Percentiles rank a stretch among this genome's conserved stretches.
These are phyloP conservation scores for Rhincodon typus DNA, from an alignment of 2,797 vertebrate species.

Conservation along the genomic window DNA sequence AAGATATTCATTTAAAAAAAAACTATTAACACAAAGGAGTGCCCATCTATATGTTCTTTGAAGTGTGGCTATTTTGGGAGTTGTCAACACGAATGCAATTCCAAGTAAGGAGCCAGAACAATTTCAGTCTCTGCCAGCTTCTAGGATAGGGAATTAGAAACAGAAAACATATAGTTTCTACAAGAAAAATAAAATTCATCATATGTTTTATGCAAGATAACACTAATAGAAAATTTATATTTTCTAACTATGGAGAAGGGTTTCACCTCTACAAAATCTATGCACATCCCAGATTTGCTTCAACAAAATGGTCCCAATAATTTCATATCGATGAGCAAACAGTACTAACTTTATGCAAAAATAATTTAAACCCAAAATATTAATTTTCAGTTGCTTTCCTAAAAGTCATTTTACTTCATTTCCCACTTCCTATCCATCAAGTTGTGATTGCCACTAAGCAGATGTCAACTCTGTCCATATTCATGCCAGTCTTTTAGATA, in stretches of 20 bases:
- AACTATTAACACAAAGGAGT: not conserved
- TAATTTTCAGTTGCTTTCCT: not conserved
- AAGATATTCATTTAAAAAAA: not conserved
- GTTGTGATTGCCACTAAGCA: not conserved
- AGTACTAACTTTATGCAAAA: not conserved
- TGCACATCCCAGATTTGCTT: not conserved
- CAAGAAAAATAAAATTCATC: not conserved
- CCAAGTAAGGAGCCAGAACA: slow-evolving; percentile 1
- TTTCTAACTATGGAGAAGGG: not conserved
- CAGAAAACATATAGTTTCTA: not conserved
- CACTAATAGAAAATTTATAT: not conserved
- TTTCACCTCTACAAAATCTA: not conserved
- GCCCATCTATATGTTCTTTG: not conserved
- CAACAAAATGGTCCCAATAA: not conserved
- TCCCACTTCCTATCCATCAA: not conserved
- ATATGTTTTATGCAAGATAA: not conserved
- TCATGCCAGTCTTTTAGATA: not conserved
- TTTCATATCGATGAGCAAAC: not conserved
- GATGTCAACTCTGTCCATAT: not conserved
- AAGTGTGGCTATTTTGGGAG: slow-evolving; percentile 9
- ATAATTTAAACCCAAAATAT: not conserved
- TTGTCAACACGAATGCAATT: not conserved
- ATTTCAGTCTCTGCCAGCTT: not conserved
- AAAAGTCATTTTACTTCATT: not conserved
- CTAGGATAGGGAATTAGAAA: not conserved